These are phyloP conservation scores for Stegodyphus mimosarum DNA, from an alignment of 1,140 invertebrate species.

Conservation along the genomic window DNA sequence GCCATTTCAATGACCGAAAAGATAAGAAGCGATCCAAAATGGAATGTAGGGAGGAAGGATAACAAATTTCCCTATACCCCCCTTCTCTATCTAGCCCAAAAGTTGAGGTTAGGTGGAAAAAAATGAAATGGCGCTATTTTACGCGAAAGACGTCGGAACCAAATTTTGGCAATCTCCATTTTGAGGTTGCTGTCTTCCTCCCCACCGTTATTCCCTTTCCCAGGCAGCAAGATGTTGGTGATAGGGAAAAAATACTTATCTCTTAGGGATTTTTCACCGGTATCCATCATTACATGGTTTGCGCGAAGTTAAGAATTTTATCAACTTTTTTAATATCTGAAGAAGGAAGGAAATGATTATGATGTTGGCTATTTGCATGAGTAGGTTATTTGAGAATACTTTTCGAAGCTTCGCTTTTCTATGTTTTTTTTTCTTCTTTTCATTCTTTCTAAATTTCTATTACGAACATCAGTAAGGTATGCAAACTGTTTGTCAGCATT, in stretches of 20 bases:
- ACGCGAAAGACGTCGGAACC: constrained; percentile 14
- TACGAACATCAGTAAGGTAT: too few species aligned
- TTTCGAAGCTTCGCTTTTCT: constrained; percentile 7
- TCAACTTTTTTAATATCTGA: neutral
- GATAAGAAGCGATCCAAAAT: constrained; percentile 41
- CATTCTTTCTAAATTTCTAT: too few species aligned
- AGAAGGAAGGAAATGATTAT: neutral
- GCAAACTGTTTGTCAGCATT: too few species aligned
- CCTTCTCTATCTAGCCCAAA: neutral
- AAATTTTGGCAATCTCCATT: neutral
- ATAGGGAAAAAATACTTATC: constrained; percentile 21
- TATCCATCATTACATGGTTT: constrained; percentile 28
- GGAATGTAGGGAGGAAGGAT: constrained; percentile 22
- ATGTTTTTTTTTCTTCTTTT: neutral
- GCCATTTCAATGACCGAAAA: constrained; percentile 39
- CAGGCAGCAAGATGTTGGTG: neutral
- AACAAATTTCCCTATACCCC: constrained; percentile 41
- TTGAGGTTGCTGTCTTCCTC: neutral
- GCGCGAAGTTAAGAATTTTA: too few species aligned
- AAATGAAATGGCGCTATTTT: constrained; percentile 46
- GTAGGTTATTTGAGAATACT: neutral
- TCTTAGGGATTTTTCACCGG: neutral
- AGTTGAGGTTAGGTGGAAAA: neutral
- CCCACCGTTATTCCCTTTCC: neutral
- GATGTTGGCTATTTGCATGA: neutral